phyloP scores from a whole-genome alignment of 1,140 invertebrate genomes.

The Formica selysi region DNA sequence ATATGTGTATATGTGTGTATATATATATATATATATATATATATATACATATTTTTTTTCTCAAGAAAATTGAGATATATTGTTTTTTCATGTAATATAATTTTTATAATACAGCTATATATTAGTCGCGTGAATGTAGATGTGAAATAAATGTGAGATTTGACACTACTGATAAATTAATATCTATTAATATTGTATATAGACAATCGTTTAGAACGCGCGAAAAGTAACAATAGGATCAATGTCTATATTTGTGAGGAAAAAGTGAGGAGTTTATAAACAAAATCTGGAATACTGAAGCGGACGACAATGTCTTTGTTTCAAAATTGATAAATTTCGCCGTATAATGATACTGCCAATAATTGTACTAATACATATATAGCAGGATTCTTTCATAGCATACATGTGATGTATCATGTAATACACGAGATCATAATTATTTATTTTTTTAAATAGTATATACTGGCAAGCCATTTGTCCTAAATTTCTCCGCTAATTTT shows the following conservation, averaged over 20 bases:
- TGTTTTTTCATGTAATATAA: conserved; percentile 4
- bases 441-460: conserved; percentile 53
- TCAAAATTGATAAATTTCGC: conserved; percentile 33
- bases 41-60: no score
- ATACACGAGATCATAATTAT: conserved; percentile 29
- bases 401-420: neutral
- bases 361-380: conserved; percentile 35
- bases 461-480: neutral
- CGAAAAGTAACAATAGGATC: conserved; percentile 13
- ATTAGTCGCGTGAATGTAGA: neutral
- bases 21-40: no score
- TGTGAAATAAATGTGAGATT: neutral
- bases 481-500: conserved; percentile 48
- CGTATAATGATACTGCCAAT: conserved; percentile 21
- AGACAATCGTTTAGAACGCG: neutral
- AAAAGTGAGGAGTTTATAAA: conserved; percentile 18
- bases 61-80: neutral
- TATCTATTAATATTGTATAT: conserved; percentile 17
- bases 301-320: neutral
- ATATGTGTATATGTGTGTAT: no score
- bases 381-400: conserved; percentile 20
- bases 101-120: neutral
- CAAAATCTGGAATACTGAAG: neutral
- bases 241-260: conserved; percentile 5
- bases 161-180: conserved; percentile 6